phyloP scores from a whole-genome alignment of 1,140 invertebrate species.

The Drosophila virilis region DNA sequence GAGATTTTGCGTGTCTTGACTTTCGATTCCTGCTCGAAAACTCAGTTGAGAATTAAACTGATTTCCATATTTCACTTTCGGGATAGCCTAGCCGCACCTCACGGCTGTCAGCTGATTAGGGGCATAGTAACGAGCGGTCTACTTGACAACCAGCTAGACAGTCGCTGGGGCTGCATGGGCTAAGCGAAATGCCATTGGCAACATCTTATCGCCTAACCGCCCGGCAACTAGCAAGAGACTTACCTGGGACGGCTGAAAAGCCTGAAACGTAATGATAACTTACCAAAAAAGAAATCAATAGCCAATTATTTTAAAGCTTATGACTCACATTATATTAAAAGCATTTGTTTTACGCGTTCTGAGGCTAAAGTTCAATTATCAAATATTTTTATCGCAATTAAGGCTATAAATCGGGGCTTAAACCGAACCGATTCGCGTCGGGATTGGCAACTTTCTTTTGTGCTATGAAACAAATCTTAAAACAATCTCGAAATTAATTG shows the following conservation, averaged over 20 bases:
- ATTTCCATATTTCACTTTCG: neutral
- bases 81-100: constrained; percentile 6
- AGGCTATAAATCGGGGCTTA: too few species aligned
- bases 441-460: too few species aligned
- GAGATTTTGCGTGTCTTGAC: neutral
- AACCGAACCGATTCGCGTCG: too few species aligned
- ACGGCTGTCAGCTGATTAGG: constrained; percentile 6
- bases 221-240: constrained; percentile 1
- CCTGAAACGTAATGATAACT: neutral
- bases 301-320: too few species aligned
- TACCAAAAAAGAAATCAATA: neutral
- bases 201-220: constrained; percentile 12
- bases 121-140: neutral
- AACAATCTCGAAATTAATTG: too few species aligned
- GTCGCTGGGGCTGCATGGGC: neutral
- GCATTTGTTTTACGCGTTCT: too few species aligned
- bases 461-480: too few species aligned
- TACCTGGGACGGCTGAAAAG: neutral
- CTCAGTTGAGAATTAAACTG: too few species aligned
- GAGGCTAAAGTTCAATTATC: too few species aligned
- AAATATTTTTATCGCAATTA: too few species aligned
- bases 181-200: neutral
- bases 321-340: too few species aligned
- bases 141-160: constrained; percentile 14
- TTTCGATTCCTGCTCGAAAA: neutral